Evolutionary conservation across 2,888 invertebrate species (phyloP), one percentile per base, ranked within the genome.

Genomic region (Drosophila paranaensis): DNA sequence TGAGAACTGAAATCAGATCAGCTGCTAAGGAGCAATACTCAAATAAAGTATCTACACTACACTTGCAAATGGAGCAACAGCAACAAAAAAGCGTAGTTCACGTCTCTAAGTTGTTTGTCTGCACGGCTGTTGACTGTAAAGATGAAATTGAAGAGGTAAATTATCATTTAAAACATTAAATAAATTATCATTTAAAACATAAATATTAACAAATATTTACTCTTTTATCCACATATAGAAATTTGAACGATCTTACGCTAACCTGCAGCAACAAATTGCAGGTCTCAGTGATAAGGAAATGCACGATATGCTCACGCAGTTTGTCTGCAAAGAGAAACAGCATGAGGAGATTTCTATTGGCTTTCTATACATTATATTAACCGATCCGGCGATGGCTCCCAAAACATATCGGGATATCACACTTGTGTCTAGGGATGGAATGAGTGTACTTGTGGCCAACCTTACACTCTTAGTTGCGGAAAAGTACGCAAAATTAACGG

Each of bases 291-390:
- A 98, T 91, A 97, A 98, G 91, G 98, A 98, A 93, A 96, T 97
- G 88, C 98, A 98, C 92, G 98, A 98, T 92, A 96, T 96, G 37
- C 94, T 98, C 57, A 97, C 97, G 91, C 97, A 96, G 92, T 96
- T 97, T 74, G 96, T 98, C 77, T 96, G 97, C 91, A 97, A 97
- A 93, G 97, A 97, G 88, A 93, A 93, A 69, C 96, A 96, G 90
- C 98, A 98, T 94, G 98, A 99, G 93, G 98, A 99, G 90, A 96
- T 98, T 70, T 97, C 97, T 61, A 93, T 98, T 79, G 99, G 98
- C 60, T 95, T 99, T 92, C 94, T 99, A 69, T 97, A 97, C 93
- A 95, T 95, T 66, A 97, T 98, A 89, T 94, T 99, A 76, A 96
- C 96, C 27, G 98, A 99, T 92, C 89, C 91, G 20, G 96, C 96